Conservation (phyloP, 1,140 invertebrate genomes). For the Piezodorus guildinii region DNA sequence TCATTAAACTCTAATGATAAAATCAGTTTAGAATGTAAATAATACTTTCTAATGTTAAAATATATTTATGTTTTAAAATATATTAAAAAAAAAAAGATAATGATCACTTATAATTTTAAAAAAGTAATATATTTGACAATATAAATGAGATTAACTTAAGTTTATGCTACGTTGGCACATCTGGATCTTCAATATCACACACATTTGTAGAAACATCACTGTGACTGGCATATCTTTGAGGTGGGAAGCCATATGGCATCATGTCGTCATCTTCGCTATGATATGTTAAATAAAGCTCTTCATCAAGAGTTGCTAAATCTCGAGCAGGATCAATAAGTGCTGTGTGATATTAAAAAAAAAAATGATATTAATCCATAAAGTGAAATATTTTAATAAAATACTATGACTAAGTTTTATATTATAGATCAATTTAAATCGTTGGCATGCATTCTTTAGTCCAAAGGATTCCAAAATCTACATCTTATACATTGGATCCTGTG, state of each 20-base stretch:
- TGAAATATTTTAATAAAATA: no score
- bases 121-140: background rate
- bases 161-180: conserved; percentile 33
- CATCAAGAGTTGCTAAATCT: conserved; percentile 54
- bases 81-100: background rate
- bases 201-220: conserved; percentile 77
- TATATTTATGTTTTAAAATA: background rate
- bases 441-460: no score
- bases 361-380: no score
- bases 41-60: background rate
- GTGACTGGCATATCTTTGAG: conserved; percentile 42
- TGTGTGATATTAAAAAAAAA: background rate
- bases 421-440: no score
- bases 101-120: background rate
- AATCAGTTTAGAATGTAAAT: background rate
- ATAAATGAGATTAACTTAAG: conserved; percentile 11
- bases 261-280: conserved; percentile 54
- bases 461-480: no score
- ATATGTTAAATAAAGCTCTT: conserved; percentile 70
- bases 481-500: no score
- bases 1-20: background rate
- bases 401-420: no score
- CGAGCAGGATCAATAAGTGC: conserved; percentile 41
- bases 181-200: conserved; percentile 89
- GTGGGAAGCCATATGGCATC: conserved; percentile 54